Conservation (phyloP, 2,797 vertebrate species). For the Dicrostonyx torquatus region DNA sequence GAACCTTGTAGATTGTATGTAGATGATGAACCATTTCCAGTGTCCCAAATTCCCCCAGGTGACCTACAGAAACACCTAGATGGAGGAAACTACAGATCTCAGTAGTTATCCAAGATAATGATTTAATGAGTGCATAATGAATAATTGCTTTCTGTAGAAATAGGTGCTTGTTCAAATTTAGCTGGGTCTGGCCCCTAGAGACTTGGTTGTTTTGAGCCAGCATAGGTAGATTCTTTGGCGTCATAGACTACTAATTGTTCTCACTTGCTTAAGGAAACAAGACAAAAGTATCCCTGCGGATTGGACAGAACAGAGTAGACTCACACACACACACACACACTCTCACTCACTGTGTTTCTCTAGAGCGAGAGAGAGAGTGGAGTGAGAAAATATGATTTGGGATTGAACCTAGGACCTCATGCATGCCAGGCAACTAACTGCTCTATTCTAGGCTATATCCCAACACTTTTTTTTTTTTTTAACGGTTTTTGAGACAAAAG, state of each 20-base stretch:
- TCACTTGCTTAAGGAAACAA: conserved; percentile 12
- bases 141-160: conserved; percentile 69
- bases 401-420: neutral
- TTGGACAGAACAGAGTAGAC: neutral
- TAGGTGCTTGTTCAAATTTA: conserved; percentile 29
- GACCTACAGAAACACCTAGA: conserved; percentile 2
- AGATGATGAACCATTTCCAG: conserved; percentile 28
- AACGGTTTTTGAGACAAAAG: neutral
- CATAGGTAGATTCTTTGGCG: conserved; percentile 14
- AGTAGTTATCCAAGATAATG: conserved; percentile 28
- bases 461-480: neutral
- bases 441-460: neutral
- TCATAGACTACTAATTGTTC: neutral
- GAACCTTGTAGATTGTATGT: conserved; percentile 17
- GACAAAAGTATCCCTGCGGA: neutral
- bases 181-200: conserved; percentile 21
- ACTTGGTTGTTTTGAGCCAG: conserved; percentile 32
- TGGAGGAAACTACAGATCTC: conserved; percentile 44
- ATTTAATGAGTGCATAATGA: conserved; percentile 63
- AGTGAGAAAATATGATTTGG: neutral
- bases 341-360: accelerated
- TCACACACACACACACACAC: too few species aligned
- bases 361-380: neutral
- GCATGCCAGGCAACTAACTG: neutral
- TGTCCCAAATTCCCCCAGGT: conserved; percentile 37